Evolutionary conservation across 1,140 invertebrate species (phyloP).

Genomic region (Drosophila equinoxialis): DNA sequence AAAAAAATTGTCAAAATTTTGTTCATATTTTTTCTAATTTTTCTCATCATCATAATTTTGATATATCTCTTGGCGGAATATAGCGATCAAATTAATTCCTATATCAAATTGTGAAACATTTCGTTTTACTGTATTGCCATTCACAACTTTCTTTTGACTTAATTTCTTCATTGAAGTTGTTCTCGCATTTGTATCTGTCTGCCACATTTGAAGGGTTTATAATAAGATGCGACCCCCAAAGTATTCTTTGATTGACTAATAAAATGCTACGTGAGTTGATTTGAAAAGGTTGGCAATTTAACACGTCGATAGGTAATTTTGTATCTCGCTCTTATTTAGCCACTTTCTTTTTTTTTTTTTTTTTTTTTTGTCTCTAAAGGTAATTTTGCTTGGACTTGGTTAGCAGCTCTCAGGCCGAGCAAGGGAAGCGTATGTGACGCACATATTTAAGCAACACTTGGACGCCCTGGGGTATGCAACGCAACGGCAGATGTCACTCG

Average conservation of each 20-base stretch:
- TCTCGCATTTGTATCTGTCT: constrained; percentile 2
- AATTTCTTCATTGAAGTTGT: constrained; percentile 15
- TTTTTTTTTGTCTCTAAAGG: constrained; percentile 49
- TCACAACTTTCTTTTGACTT: not conserved
- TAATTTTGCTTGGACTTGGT: constrained; percentile 48
- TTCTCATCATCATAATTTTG: not conserved
- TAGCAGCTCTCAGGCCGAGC: not conserved
- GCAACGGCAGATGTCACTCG: constrained; percentile 63
- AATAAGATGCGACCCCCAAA: constrained; percentile 66
- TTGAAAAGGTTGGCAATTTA: constrained; percentile 50
- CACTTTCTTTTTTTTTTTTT: not conserved
- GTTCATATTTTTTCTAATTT: not conserved
- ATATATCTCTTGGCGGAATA: not conserved
- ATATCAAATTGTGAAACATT: not conserved
- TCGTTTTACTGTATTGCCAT: too few species aligned
- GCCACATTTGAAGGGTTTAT: not conserved
- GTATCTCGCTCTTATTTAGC: constrained; percentile 31
- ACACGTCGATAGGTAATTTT: constrained; percentile 66
- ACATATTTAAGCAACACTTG: constrained; percentile 68
- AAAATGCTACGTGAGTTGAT: constrained; percentile 75
- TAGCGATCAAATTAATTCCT: not conserved
- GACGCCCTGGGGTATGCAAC: constrained; percentile 39
- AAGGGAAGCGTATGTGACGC: constrained; percentile 68
- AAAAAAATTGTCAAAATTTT: not conserved
- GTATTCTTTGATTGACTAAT: constrained; percentile 78